Percentiles rank a stretch among this genome's conserved stretches.
Conservation (phyloP, 2,113 vertebrate species). For the Penelope pileata region DNA sequence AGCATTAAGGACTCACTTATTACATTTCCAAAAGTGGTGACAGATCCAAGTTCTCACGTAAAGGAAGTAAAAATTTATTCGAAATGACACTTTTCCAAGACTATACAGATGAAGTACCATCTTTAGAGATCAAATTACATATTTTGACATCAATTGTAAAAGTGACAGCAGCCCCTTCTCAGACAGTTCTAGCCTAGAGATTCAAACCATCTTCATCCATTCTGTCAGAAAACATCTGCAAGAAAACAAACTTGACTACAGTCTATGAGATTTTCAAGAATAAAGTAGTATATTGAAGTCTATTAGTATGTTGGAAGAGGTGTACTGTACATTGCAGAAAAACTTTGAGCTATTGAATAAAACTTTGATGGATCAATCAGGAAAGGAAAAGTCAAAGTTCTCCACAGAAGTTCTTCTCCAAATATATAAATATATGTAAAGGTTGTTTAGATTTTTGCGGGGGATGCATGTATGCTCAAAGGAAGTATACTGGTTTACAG, state of each 20-base stretch:
- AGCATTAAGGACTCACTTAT: background rate
- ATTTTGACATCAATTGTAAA: background rate
- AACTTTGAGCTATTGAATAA: background rate
- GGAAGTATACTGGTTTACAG: background rate
- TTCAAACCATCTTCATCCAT: background rate
- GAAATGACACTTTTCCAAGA: background rate
- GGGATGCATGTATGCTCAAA: background rate
- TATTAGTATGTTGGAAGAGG: background rate
- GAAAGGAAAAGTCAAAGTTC: background rate
- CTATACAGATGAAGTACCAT: background rate
- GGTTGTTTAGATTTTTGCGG: too few species aligned
- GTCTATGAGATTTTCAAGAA: background rate
- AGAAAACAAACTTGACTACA: background rate
- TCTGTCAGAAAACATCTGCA: background rate
- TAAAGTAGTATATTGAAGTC: background rate
- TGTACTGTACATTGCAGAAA: background rate
- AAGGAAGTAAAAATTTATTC: background rate
- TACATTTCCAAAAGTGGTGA: background rate
- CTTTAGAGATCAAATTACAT: background rate
- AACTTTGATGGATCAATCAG: background rate
- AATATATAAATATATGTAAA: background rate
- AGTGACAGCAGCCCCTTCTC: background rate
- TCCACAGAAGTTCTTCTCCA: background rate
- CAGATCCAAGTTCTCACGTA: background rate
- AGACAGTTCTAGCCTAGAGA: background rate